Evolutionary conservation across 2,113 vertebrate genomes (phyloP), one percentile per base, ranked within the genome.

Genomic region (Stomatorhinus ivindoensis): DNA sequence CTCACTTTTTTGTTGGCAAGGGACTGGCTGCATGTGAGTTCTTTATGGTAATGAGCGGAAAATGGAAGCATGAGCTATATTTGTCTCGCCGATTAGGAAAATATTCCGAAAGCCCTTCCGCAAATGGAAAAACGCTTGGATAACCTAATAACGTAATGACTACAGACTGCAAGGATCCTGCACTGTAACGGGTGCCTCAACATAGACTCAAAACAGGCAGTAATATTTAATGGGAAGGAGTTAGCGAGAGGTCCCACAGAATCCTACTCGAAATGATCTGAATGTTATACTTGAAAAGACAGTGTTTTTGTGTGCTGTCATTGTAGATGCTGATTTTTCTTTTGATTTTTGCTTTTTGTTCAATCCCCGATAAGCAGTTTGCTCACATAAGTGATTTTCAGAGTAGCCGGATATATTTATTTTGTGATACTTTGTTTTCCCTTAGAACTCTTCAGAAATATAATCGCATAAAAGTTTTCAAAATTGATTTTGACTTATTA

Each of bases 1-100:
- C 44, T 47, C 44, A 39, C 44, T 84, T 84, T 84, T 47, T 44
- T 21, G 17, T 95, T 93, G 93, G 94, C 91, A 86, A 17, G 86
- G 90, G 92, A 93, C 19, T 8, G 83, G 90, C 90, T 69, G 86
- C 87, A 89, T 88, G 55, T 1, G 90, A 89, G 89, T 91, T 87
- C 89, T 42, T 89, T 50, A 93, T 92, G 88, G 94, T 94, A 95
- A 95, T 89, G 90, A 95, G 92, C 21, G 94, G 93, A 95, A 95
- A 95, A 93, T 91, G 39, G 91, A 90, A 93, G 91, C 91, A 90
- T 86, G 88, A 93, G 92, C 91, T 93, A 91, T 93, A 94, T 94
- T 94, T 93, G 91, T 93, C 92, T 91, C 90, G 69, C 88, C 90
- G 91, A 83, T 92, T 92, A 91, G 94, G 93, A 95, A 96, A 95